phyloP scores from a whole-genome alignment of 2,797 vertebrate genomes.

The Thaleichthys pacificus region DNA sequence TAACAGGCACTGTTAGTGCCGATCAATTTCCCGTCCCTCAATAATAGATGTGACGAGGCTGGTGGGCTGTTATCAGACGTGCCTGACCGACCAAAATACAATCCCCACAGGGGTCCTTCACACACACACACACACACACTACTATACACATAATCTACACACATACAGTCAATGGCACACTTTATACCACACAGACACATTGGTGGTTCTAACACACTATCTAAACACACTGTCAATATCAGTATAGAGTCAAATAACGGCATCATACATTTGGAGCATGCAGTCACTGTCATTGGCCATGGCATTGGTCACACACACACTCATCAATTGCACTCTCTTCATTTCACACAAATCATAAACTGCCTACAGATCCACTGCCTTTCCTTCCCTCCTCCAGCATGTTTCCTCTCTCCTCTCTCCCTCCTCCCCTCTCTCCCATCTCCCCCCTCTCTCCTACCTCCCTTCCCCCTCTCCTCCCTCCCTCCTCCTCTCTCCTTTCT shows the following conservation, averaged over 20 bases:
- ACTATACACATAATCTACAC: not conserved
- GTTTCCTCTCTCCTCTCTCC: conserved; percentile 1
- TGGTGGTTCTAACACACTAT: conserved; percentile 28
- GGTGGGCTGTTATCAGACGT: conserved; percentile 66
- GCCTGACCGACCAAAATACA: conserved; percentile 64
- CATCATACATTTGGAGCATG: not conserved
- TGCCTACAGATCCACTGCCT: not conserved
- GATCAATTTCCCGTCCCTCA: conserved; percentile 72
- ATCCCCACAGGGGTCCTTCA: conserved; percentile 53
- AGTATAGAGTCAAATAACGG: not conserved
- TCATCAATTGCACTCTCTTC: conserved; percentile 33
- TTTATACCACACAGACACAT: conserved; percentile 6
- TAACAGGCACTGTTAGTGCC: conserved; percentile 56
- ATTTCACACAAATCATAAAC: conserved; percentile 29
- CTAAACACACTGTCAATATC: not conserved
- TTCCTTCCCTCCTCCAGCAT: conserved; percentile 1
- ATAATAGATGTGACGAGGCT: conserved; percentile 74
- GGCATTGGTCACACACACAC: conserved; percentile 29
- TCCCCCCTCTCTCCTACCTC: not conserved
- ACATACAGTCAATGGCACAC: not conserved
- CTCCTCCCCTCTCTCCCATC: not conserved
- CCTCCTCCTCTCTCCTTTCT: not conserved
- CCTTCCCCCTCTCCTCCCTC: not conserved
- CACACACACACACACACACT: conserved; percentile 1
- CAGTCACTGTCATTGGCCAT: not conserved